Evolutionary conservation across 1,140 invertebrate genomes (phyloP), one percentile per base, ranked within the genome.

Genomic region (Meloidogyne exigua): DNA sequence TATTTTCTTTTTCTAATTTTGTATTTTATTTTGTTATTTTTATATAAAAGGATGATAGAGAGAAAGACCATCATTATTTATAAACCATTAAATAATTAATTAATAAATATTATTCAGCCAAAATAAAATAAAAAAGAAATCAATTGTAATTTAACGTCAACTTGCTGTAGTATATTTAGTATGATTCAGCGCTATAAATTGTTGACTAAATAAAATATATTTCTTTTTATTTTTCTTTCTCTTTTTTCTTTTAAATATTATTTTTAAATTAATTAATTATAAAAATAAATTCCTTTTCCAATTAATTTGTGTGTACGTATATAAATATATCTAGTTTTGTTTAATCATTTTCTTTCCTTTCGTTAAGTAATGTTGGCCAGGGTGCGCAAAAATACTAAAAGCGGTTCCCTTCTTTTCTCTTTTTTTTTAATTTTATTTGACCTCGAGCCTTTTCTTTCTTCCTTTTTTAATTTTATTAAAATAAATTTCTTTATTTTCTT

Each of bases 241-340:
- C 5, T n/a, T n/a, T 57, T 57, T 57, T n/a, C 13, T 9, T n/a
- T n/a, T 57, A n/a, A n/a, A n/a, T n/a, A 5, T 57, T 67, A 5
- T 39, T 67, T 21, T 67, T 26, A n/a, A 5, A n/a, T n/a, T 26
- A 67, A 15, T 67, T 67, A 28, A 26, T 28, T n/a, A 26, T 32
- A 67, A 15, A 26, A 13, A 66, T 66, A 67, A 32, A 67, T 67
- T 28, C 23, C 26, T 67, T n/a, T 67, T 67, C 66, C 66, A 67
- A 67, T 32, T 21, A 67, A 18, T 21, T 67, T n/a, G n/a, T n/a
- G n/a, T n/a, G n/a, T n/a, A n/a, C n/a, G 66, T 23, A 67, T 23
- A 67, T 18, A 44, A 2, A 44, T n/a, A n/a, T n/a, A 49, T 49
- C 44, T 18, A 49, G 44, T 49, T n/a, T 57, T n/a, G 5, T 57